phyloP scores from a whole-genome alignment of 2,888 invertebrate species.

The Diplolepis rosae region DNA sequence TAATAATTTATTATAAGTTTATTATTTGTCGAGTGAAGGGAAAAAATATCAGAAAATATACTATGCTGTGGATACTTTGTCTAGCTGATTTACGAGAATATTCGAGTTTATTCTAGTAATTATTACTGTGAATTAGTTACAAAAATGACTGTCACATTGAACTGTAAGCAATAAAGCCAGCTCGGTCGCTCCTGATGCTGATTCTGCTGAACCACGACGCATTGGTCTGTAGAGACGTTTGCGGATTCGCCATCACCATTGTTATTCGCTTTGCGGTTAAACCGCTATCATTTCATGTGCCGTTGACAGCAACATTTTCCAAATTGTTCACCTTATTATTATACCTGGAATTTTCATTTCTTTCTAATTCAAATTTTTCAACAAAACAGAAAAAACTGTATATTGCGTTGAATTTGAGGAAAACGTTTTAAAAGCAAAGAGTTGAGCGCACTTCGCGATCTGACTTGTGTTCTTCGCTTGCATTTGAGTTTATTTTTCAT shows the following conservation, averaged over 20 bases:
- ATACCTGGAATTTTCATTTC: neutral
- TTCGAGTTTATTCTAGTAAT: too few relatives aligned
- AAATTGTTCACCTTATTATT: neutral
- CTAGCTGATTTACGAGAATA: too few relatives aligned
- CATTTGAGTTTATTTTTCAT: too few relatives aligned
- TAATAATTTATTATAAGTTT: too few relatives aligned
- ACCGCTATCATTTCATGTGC: neutral
- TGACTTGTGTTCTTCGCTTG: too few relatives aligned
- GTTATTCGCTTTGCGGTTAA: slow-evolving; percentile 7
- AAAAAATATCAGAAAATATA: too few relatives aligned
- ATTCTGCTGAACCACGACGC: neutral
- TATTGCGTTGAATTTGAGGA: too few relatives aligned
- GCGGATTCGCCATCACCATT: neutral
- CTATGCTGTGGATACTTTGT: too few relatives aligned
- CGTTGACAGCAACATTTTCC: neutral
- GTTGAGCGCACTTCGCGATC: too few relatives aligned
- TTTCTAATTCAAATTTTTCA: neutral
- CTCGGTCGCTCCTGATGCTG: slow-evolving; percentile 9
- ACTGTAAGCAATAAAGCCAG: slow-evolving; percentile 22
- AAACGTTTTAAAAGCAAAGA: too few relatives aligned
- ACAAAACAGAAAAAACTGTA: too few relatives aligned
- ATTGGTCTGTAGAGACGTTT: slow-evolving; percentile 16
- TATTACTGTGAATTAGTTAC: neutral
- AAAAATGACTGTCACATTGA: slow-evolving; percentile 17
- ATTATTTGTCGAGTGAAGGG: too few relatives aligned